Evolutionary conservation across 2,113 vertebrate genomes (phyloP).

Genomic region (Labeo rohita): DNA sequence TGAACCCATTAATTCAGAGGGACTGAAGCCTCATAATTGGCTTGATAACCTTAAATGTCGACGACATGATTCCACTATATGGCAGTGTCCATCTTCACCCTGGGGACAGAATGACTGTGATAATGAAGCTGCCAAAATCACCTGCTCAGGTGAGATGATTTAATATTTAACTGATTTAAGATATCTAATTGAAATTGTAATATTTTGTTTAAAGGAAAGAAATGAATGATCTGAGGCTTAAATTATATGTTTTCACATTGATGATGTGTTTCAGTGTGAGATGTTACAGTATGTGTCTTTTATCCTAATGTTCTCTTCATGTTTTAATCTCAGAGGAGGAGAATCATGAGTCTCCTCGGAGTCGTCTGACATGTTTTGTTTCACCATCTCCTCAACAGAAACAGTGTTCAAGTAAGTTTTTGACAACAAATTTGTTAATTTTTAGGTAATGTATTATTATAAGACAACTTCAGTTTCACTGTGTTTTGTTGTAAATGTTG

Average conservation of each 20-base stretch:
- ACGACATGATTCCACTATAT: slow-evolving; percentile 35
- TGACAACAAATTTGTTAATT: too few relatives aligned
- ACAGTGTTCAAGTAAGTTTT: slow-evolving; percentile 10
- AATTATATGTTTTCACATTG: too few relatives aligned
- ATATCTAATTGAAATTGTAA: too few relatives aligned
- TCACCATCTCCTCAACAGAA: not conserved
- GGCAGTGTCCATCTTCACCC: slow-evolving; percentile 45
- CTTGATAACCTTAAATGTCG: slow-evolving; percentile 31
- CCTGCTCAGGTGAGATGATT: not conserved
- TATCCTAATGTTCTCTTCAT: too few relatives aligned
- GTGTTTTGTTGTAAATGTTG: too few relatives aligned
- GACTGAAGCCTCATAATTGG: slow-evolving; percentile 20
- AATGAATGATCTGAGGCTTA: too few relatives aligned
- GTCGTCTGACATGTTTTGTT: not conserved
- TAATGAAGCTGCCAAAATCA: slow-evolving; percentile 1
- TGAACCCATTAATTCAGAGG: not conserved
- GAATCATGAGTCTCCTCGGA: not conserved
- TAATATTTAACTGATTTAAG: not conserved
- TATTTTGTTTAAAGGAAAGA: too few relatives aligned
- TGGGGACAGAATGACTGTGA: slow-evolving; percentile 2
- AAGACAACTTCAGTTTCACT: too few relatives aligned
- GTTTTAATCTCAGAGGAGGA: not conserved
- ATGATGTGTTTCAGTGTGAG: too few relatives aligned
- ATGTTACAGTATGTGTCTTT: too few relatives aligned
- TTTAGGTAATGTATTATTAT: too few relatives aligned